Base-by-base conservation (phyloP, 2,888 invertebrate species). In the Protula sp. region DNA sequence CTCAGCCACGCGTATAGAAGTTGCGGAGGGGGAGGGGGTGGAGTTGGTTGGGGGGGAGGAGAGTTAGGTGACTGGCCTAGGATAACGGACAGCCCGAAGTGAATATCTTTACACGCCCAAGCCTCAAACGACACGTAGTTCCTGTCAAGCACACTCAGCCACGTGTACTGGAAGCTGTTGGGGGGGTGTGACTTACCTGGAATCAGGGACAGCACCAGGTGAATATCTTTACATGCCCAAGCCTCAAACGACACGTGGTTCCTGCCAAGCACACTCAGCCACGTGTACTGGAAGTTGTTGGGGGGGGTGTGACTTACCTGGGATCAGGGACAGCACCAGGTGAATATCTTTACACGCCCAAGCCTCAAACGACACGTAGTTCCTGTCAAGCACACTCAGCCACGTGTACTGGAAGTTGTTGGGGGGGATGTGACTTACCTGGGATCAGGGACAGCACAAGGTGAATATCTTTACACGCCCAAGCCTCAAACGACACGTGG, bases 371-470 rank as follows among this genome's bases (percentile, higher is more conserved):
- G 38, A 38, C 9, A 38, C 19, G 38, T 38, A 38, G 38, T 38
- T 38, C 19, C 38, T 38, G 38, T 19, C 38, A 38, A 38, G 9
- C 38, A 38, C 38, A 38, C 38, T 38, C 9, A 19, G 19, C 38
- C 38, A 38, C 9, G 38, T 19, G 19, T 57, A 51, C 30, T 30
- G 22, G 29, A 50, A 30, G 24, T 30, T 47, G 30, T 30, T 52
- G 30, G 50, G 26, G 30, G 30, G 29, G 57, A 52, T n/a, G 57
- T 57, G 51, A n/a, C n/a, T n/a, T n/a, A n/a, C n/a, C n/a, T n/a
- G n/a, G n/a, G n/a, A n/a, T n/a, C n/a, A n/a, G n/a, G n/a, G n/a
- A n/a, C n/a, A n/a, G n/a, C n/a, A n/a, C n/a, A n/a, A n/a, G n/a
- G n/a, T n/a, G n/a, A n/a, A n/a, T n/a, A n/a, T n/a, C n/a, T n/a